These are phyloP conservation scores for Urocitellus parryii DNA, from an alignment of 2,113 vertebrate species.

Conservation along the genomic window DNA sequence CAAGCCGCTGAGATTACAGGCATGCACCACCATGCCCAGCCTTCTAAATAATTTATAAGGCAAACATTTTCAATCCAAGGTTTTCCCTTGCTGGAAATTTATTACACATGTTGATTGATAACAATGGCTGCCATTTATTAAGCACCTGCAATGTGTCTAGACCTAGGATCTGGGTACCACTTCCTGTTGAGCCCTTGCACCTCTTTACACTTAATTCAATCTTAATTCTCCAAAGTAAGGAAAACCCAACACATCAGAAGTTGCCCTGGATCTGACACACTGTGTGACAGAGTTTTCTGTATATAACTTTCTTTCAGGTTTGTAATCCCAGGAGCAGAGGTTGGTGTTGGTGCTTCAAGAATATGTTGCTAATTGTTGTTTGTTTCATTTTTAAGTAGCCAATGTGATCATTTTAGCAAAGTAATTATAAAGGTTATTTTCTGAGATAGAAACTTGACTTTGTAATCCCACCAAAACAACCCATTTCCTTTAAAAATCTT, in stretches of 20 bases:
- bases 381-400: neutral
- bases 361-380: neutral
- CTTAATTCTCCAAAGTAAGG: neutral
- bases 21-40: too few relatives aligned
- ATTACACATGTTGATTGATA: neutral
- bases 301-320: neutral
- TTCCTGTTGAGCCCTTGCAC: fast-evolving
- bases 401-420: neutral
- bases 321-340: neutral
- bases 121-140: neutral
- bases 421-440: conserved; percentile 24
- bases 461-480: neutral
- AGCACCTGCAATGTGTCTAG: neutral
- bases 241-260: neutral
- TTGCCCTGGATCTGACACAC: neutral
- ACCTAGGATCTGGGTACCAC: neutral
- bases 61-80: neutral
- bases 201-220: conserved; percentile 8
- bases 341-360: neutral
- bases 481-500: neutral
- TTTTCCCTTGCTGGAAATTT: neutral
- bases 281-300: neutral
- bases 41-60: neutral
- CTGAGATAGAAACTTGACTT: neutral
- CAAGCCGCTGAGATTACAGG: too few relatives aligned